Evolutionary conservation across 1,140 invertebrate genomes (phyloP), one percentile per base, ranked within the genome.

Genomic region (Philotrypesis tridentata): DNA sequence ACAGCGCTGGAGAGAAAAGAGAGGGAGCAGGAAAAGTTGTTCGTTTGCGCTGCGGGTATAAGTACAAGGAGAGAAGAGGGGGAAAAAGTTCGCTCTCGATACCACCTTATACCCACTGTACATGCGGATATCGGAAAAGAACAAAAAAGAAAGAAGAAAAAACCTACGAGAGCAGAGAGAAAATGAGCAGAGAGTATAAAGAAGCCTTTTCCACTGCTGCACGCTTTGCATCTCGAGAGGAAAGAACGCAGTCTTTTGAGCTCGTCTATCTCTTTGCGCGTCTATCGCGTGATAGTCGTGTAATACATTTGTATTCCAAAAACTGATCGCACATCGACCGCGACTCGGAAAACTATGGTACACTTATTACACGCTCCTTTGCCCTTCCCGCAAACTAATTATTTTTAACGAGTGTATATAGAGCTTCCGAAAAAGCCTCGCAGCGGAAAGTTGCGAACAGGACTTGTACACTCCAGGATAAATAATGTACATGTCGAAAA

Each of bases 71-170:
- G n/a, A n/a, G n/a, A 55, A 55, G 48, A 21, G 33, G 37, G 29
- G 73, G 37, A 25, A 63, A 75, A 75, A 61, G 55, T 37, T 29
- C 23, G n/a, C n/a, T 27, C 14, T n/a, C 74, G 61, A 77, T 67
- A 67, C 31, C 55, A 55, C 48, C 17, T 21, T n/a, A n/a, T n/a
- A 6, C 21, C 17, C 6, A 7, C 48, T n/a, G 48, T 55, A 55
- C 17, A n/a, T 55, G 21, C 48, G 48, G 21, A n/a, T 55, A 55
- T 55, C 21, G 48, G 48, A 55, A 55, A 55, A 55, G 40, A 55
- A 17, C 48, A 17, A 55, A 55, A n/a, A 55, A 17, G 14, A n/a
- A 2, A 17, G 14, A 6, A 4, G 48, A 55, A n/a, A n/a, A n/a
- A n/a, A n/a, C n/a, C n/a, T n/a, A n/a, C n/a, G 48, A 55, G 48